phyloP scores from a whole-genome alignment of 2,888 invertebrate genomes.

The Acanthococcus lagerstroemiae region DNA sequence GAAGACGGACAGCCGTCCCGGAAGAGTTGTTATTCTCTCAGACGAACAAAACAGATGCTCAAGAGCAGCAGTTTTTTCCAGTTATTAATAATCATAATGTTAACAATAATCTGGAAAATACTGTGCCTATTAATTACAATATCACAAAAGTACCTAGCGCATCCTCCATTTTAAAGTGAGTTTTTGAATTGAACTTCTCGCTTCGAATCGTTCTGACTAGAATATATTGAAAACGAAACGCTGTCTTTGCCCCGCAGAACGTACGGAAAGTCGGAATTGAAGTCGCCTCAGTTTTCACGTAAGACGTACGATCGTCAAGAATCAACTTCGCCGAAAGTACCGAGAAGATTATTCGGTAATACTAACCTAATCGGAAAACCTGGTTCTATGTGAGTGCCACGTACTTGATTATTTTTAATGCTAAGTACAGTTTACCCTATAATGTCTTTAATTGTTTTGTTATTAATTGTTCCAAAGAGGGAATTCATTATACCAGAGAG shows the following conservation, averaged over 20 bases:
- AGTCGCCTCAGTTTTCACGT: conserved; percentile 35
- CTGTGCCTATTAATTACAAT: conserved; percentile 18
- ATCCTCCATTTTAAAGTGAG: conserved; percentile 31
- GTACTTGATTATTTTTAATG: too few relatives aligned
- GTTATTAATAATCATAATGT: conserved; percentile 23
- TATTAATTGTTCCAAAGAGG: too few relatives aligned
- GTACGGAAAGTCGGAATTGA: conserved; percentile 34
- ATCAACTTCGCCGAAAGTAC: conserved; percentile 39
- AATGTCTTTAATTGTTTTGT: neutral
- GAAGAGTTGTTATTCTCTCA: conserved; percentile 54
- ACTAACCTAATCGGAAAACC: conserved; percentile 38
- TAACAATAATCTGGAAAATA: conserved; percentile 26
- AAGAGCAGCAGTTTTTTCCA: conserved; percentile 23
- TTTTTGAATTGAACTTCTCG: too few relatives aligned
- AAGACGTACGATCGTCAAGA: conserved; percentile 40
- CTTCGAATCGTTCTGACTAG: too few relatives aligned
- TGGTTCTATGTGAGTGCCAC: conserved; percentile 40
- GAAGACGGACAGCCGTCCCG: conserved; percentile 55
- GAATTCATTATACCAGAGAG: too few relatives aligned
- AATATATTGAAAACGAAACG: too few relatives aligned
- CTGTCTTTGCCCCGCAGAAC: conserved; percentile 8
- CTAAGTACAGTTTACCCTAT: too few relatives aligned
- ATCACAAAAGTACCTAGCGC: conserved; percentile 40
- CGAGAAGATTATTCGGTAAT: conserved; percentile 36
- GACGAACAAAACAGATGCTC: conserved; percentile 6